Percentiles rank a stretch among this genome's conserved stretches.
Conservation (phyloP, 1,140 invertebrate species). For the Drosophila kikkawai region DNA sequence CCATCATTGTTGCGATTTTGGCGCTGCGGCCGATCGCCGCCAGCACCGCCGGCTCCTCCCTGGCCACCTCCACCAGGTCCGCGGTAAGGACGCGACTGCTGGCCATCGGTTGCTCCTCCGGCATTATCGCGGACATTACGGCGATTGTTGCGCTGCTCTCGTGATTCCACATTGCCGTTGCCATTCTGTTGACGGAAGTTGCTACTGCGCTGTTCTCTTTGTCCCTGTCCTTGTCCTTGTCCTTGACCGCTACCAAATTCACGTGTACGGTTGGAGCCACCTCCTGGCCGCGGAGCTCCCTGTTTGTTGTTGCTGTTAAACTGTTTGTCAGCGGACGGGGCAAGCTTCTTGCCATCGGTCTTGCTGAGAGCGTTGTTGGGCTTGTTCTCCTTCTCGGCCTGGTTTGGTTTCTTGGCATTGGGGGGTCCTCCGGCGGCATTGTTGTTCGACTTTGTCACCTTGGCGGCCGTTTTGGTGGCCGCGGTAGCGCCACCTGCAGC, state of each 20-base stretch:
- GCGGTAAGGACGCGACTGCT: constrained; percentile 85
- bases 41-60: constrained; percentile 47
- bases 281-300: constrained; percentile 61
- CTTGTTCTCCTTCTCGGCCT: constrained; percentile 95
- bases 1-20: constrained; percentile 88
- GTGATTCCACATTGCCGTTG: constrained; percentile 85
- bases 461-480: constrained; percentile 54
- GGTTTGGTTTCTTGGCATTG: constrained; percentile 72
- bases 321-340: constrained; percentile 56
- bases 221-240: constrained; percentile 67
- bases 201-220: constrained; percentile 68
- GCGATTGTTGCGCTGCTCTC: constrained; percentile 91
- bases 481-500: constrained; percentile 46
- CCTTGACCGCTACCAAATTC: constrained; percentile 79
- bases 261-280: constrained; percentile 68
- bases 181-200: constrained; percentile 84
- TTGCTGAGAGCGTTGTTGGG: constrained; percentile 86
- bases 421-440: constrained; percentile 24
- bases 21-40: constrained; percentile 80
- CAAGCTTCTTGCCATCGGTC: constrained; percentile 70
- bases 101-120: constrained; percentile 85
- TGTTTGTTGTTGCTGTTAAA: constrained; percentile 61
- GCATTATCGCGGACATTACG: constrained; percentile 88
- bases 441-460: constrained; percentile 34
- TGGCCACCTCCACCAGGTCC: constrained; percentile 27